Conservation (phyloP, 2,113 vertebrate genomes). For the Nymphicus hollandicus region DNA sequence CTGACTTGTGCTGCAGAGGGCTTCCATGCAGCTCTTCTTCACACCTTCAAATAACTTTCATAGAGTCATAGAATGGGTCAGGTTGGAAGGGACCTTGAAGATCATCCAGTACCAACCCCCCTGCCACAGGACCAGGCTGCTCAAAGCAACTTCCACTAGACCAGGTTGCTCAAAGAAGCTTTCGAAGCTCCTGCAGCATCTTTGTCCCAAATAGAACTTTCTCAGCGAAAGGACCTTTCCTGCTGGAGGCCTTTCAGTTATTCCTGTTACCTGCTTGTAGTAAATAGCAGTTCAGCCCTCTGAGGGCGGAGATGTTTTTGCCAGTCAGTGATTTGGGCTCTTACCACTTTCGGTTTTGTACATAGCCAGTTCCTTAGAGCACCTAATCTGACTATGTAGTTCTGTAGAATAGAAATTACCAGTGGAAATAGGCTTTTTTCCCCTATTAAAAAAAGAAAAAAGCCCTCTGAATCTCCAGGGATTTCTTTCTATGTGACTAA, state of each 20-base stretch:
- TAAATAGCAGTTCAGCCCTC: background rate
- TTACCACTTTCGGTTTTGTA: background rate
- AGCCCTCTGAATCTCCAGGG: background rate
- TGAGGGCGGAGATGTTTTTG: background rate
- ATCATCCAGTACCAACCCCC: background rate
- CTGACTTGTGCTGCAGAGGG: background rate
- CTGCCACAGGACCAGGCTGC: background rate
- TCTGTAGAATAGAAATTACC: background rate
- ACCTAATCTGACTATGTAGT: background rate
- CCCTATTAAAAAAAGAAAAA: background rate
- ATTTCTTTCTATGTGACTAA: background rate
- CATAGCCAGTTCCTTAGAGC: background rate
- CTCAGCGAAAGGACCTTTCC: background rate
- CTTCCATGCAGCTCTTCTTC: background rate
- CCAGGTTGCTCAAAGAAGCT: too few relatives aligned
- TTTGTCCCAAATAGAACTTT: background rate
- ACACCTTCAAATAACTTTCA: background rate
- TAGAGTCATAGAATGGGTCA: background rate
- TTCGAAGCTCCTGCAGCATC: background rate
- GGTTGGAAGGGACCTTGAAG: background rate
- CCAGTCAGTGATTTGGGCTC: background rate
- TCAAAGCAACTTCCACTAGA: background rate
- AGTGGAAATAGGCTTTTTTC: background rate
- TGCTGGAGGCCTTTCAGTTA: background rate
- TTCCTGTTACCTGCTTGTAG: background rate